Conservation (phyloP, 1,140 invertebrate species). For the Phortica variegata region DNA sequence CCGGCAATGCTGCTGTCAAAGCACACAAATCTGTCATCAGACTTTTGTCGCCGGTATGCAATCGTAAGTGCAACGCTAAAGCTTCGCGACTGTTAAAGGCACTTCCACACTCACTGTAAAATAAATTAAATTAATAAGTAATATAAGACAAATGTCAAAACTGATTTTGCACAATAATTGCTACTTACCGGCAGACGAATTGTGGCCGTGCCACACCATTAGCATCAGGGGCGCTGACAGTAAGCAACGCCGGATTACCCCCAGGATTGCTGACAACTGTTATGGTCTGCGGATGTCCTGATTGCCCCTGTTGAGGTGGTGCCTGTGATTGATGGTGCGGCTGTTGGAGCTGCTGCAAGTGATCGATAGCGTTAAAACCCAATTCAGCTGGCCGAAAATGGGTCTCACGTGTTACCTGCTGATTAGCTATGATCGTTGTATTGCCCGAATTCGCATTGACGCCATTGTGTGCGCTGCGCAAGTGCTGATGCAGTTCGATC, state of each 20-base stretch:
- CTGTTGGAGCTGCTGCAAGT: slow-evolving; percentile 48
- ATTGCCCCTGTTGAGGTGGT: slow-evolving; percentile 56
- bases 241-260: slow-evolving; percentile 45
- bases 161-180: not conserved
- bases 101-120: slow-evolving; percentile 65
- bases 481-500: slow-evolving; percentile 68
- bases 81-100: slow-evolving; percentile 72
- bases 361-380: no score
- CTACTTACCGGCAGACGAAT: slow-evolving; percentile 57
- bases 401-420: slow-evolving; percentile 30
- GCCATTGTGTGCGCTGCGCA: slow-evolving; percentile 63
- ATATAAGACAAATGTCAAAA: no score
- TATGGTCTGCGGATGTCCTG: slow-evolving; percentile 49
- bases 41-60: slow-evolving; percentile 80
- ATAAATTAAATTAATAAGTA: not conserved
- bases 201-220: slow-evolving; percentile 42
- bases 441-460: slow-evolving; percentile 58
- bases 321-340: slow-evolving; percentile 57
- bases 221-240: slow-evolving; percentile 45
- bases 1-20: slow-evolving; percentile 71
- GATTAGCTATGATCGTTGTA: slow-evolving; percentile 53
- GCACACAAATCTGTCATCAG: slow-evolving; percentile 84
- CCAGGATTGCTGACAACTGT: slow-evolving; percentile 55
- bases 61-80: slow-evolving; percentile 73
- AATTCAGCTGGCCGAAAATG: no score